These are phyloP conservation scores for Leptopilina myrica DNA, from an alignment of 2,888 invertebrate genomes.

Conservation along the genomic window DNA sequence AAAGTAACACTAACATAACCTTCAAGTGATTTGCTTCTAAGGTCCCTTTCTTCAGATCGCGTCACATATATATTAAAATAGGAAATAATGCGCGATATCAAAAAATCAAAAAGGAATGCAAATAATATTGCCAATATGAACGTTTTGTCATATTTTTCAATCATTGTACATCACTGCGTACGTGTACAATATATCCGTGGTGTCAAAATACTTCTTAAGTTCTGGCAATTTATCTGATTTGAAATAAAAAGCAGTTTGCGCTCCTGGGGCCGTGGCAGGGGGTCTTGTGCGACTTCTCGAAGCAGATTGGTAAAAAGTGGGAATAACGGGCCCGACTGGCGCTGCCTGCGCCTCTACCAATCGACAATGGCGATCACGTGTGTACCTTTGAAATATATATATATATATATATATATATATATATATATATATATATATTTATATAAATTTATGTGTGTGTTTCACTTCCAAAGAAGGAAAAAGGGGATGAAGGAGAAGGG, in stretches of 20 bases:
- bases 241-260: constrained; percentile 1
- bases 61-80: no score
- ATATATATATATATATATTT: constrained; percentile 1
- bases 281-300: constrained; percentile 27
- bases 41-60: no score
- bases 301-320: constrained; percentile 36
- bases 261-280: constrained; percentile 14
- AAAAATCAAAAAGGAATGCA: no score
- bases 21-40: no score
- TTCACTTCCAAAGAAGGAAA: constrained; percentile 30
- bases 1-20: no score
- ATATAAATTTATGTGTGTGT: constrained; percentile 10
- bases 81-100: no score
- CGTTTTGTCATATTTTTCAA: no score
- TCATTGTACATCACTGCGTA: no score
- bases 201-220: not conserved
- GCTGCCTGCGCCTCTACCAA: constrained; percentile 39
- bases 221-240: constrained; percentile 13
- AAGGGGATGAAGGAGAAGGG: constrained; percentile 38
- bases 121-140: no score
- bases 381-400: not conserved
- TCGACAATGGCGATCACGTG: constrained; percentile 39
- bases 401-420: not conserved
- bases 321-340: constrained; percentile 38
- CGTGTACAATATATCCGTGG: not conserved